Evolutionary conservation across 2,888 invertebrate species (phyloP), one percentile per base, ranked within the genome.

Genomic region (Dicroscelio sp.): DNA sequence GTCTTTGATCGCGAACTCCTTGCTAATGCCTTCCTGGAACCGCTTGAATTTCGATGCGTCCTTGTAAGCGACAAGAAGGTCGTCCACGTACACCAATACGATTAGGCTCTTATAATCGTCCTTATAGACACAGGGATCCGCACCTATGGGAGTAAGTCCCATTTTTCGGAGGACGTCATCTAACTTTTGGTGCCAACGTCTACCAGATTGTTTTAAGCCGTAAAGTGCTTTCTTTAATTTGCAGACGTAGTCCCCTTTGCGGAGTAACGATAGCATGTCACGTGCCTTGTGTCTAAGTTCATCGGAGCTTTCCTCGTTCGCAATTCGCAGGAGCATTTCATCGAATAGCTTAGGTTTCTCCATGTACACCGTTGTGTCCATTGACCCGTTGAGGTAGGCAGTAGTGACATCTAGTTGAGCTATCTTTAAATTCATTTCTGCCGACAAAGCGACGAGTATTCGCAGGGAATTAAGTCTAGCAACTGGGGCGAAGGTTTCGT

Each of bases 381-480:
- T 71, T 1, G n/a, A 23, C 6, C 71, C 83, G 25, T 83, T 35
- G 2, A 83, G 30, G 27, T 83, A 83, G 20, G 71, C 71, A 4
- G 43, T 84, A 0, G 83, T 84, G n/a, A 84, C 33, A 23, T 84
- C 73, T 3, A 84, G 10, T 58, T 95, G 94, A 14, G 75, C 30
- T 0, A 95, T 91, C 12, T 76, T 35, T 83, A 94, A 78, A 2
- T 55, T 84, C 4, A 33, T 38, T 48, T 89, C 75, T 14, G 86
- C 92, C 4, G 93, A 90, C 10, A 94, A 31, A 6, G 92, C 88
- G 10, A 91, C 80, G 12, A 94, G 35, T 10, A 92, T 30, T 10
- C 91, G 23, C 1, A 92, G 38, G 0, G 93, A 92, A 79, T 76
- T 67, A 12, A 76, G 27, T 38, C 65, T 48, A 0, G 76, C 85